A percentile compares a stretch with the other conserved stretches of the same genome.
These are phyloP conservation scores for Chromobotia macracanthus DNA, from an alignment of 2,797 vertebrate species.

Conservation along the genomic window DNA sequence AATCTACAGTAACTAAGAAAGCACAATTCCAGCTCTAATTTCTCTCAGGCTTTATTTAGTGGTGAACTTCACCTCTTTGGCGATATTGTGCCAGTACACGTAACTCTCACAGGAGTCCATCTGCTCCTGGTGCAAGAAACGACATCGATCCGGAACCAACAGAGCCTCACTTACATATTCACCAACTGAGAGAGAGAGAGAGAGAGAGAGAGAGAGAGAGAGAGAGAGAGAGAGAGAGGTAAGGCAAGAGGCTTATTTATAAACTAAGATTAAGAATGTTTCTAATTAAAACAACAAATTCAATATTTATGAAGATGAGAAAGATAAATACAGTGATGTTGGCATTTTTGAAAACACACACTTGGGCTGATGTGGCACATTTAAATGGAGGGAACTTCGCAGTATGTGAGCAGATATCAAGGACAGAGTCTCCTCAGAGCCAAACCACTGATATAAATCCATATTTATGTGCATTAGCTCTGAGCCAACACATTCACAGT, in stretches of 20 bases:
- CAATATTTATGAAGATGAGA: not conserved
- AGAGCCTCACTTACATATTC: conserved; percentile 89
- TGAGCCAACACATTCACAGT: too few species aligned
- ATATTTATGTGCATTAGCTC: too few species aligned
- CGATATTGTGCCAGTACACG: conserved; percentile 85
- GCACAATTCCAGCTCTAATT: too few species aligned
- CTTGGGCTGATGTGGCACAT: too few species aligned
- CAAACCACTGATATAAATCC: too few species aligned
- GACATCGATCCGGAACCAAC: conserved; percentile 88
- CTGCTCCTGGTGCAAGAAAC: conserved; percentile 88
- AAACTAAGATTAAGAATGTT: not conserved
- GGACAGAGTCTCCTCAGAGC: too few species aligned
- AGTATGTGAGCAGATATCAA: too few species aligned
- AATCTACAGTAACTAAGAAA: too few species aligned
- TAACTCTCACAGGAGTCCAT: conserved; percentile 90
- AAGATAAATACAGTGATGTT: too few species aligned
- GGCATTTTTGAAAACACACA: too few species aligned
- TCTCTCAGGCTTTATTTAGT: not conserved
- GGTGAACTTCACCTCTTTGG: conserved; percentile 80
- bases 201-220: not conserved
- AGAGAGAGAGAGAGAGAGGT: not conserved
- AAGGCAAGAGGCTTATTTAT: not conserved
- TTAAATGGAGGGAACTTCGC: too few species aligned
- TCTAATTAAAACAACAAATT: not conserved
- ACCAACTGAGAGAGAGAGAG: conserved; percentile 73